Evolutionary conservation across 1,140 invertebrate genomes (phyloP), one percentile per base, ranked within the genome.

Genomic region (Eupristina koningsbergeri): DNA sequence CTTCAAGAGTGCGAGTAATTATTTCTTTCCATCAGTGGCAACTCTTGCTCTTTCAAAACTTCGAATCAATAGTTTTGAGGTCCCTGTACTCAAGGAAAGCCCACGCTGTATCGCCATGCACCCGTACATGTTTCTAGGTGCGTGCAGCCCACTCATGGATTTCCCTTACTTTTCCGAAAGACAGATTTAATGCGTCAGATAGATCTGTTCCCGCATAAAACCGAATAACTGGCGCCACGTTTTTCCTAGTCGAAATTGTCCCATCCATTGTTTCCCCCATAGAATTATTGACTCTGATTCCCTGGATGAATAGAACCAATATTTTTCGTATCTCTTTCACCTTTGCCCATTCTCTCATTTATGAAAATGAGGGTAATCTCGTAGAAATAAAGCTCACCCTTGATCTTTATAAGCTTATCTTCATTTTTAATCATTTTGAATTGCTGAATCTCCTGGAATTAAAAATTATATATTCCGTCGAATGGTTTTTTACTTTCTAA

Each of bases 151-250:
- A 8, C 64, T 41, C n/a, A 31, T 19, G 0, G 19, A 17, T 17
- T 47, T 26, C 36, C n/a, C 13, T 31, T 41, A 9, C n/a, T 29
- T n/a, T 39, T 5, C 76, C 15, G 5, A 19, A 34, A 67, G 17
- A 67, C 13, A 6, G 3, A 67, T 3, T 5, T 3, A n/a, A n/a
- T 13, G 3, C 13, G 58, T 6, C 31, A 61, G 36, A 67, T 36
- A 79, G 39, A 41, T 34, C 31, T 64, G 58, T 78, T 64, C 39
- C 58, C 45, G 58, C 76, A 29, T 8, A 36, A 67, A 67, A 29
- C 61, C n/a, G n/a, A n/a, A n/a, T n/a, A n/a, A n/a, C 39, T n/a
- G 64, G 39, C 53, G 75, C 75, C 53, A 50, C 41, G 34, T 78
- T 45, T 36, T n/a, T n/a, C n/a, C n/a, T n/a, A n/a, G n/a, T n/a